Evolutionary conservation across 1,140 invertebrate genomes (phyloP).

Genomic region (Megathymus violae): DNA sequence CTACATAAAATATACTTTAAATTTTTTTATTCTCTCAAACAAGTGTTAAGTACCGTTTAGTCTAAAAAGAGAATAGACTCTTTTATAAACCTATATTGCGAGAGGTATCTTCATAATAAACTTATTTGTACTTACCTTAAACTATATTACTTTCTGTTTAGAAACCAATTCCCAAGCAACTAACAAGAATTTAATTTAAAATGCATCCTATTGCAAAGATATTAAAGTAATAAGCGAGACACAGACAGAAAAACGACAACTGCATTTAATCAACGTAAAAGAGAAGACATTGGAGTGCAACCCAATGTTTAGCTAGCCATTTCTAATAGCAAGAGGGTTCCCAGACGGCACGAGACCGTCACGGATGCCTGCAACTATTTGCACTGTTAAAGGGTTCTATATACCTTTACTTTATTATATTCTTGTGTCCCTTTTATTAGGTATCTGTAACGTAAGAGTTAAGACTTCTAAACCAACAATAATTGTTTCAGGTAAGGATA

Average conservation of each 20-base stretch:
- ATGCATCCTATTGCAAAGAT: conserved; percentile 3
- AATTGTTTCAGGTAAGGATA: no score
- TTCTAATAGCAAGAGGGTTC: conserved; percentile 24
- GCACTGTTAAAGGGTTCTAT: conserved; percentile 15
- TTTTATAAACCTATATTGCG: no score
- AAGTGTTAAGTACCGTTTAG: no score
- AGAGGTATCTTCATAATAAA: no score
- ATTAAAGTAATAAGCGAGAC: conserved; percentile 24
- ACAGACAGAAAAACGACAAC: conserved; percentile 31
- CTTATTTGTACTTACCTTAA: background rate
- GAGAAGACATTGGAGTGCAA: conserved; percentile 19
- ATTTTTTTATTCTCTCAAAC: no score
- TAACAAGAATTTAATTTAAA: conserved; percentile 8
- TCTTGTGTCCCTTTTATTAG: conserved; percentile 2
- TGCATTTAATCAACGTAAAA: conserved; percentile 34
- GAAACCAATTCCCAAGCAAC: background rate
- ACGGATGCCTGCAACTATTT: conserved; percentile 25
- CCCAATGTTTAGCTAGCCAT: conserved; percentile 26
- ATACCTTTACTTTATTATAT: background rate
- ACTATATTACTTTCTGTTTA: conserved; percentile 23
- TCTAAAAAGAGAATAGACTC: no score
- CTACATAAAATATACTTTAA: no score
- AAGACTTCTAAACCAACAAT: no score
- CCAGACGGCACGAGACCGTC: conserved; percentile 22
- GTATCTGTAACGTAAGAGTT: no score